phyloP scores from a whole-genome alignment of 2,888 invertebrate species.

The Leptothorax acervorum region DNA sequence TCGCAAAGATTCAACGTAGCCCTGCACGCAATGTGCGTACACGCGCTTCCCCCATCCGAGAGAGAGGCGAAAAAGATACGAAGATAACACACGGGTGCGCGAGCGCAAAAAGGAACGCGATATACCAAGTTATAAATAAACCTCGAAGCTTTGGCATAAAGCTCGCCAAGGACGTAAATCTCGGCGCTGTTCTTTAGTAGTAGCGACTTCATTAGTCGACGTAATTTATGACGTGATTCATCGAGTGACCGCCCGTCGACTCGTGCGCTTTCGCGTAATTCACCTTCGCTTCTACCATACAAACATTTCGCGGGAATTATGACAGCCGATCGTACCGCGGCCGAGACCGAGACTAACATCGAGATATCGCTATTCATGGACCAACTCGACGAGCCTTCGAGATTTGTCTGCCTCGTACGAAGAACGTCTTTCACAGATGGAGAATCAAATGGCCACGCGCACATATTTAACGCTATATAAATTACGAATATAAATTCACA shows the following conservation, averaged over 20 bases:
- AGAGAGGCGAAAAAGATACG: slow-evolving; percentile 34
- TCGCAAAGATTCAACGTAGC: slow-evolving; percentile 8
- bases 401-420: slow-evolving; percentile 6
- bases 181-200: slow-evolving; percentile 73
- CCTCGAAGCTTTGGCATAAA: slow-evolving; percentile 67
- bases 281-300: slow-evolving; percentile 48
- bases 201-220: slow-evolving; percentile 81
- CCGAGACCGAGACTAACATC: slow-evolving; percentile 4
- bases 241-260: slow-evolving; percentile 69
- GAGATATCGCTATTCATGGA: not conserved
- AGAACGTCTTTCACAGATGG: not conserved
- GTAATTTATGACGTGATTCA: slow-evolving; percentile 78
- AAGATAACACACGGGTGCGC: slow-evolving; percentile 31
- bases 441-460: not conserved
- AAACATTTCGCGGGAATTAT: slow-evolving; percentile 64
- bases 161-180: slow-evolving; percentile 77
- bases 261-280: slow-evolving; percentile 52
- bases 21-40: slow-evolving; percentile 13
- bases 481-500: not conserved
- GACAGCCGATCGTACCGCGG: slow-evolving; percentile 44
- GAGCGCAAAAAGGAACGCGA: slow-evolving; percentile 25
- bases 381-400: not conserved
- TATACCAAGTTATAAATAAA: slow-evolving; percentile 74
- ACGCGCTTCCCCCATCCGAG: not conserved
- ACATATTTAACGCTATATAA: not conserved